These are phyloP conservation scores for Hylyphantes graminicola DNA, from an alignment of 1,140 invertebrate species.

Conservation along the genomic window DNA sequence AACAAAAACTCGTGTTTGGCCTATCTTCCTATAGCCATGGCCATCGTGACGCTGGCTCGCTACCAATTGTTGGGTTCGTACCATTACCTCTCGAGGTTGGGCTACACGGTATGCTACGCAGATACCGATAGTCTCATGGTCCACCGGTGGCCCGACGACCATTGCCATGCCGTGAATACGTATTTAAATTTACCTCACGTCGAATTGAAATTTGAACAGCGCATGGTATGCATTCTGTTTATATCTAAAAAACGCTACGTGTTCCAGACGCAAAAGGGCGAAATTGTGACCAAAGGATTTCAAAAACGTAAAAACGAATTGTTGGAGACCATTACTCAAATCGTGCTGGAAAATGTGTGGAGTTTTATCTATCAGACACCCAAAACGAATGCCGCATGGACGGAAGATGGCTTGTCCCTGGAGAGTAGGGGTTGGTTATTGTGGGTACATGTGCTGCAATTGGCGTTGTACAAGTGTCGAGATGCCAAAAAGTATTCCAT, in stretches of 20 bases:
- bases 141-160: not conserved
- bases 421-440: not conserved
- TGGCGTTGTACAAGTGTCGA: slow-evolving; percentile 12
- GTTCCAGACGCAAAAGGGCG: not conserved
- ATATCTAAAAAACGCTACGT: not conserved
- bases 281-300: slow-evolving; percentile 15
- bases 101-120: not conserved
- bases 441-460: slow-evolving; percentile 1
- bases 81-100: slow-evolving; percentile 1
- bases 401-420: not conserved
- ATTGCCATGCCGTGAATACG: not conserved
- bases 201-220: not conserved
- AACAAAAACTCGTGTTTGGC: slow-evolving; percentile 31
- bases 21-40: slow-evolving; percentile 7
- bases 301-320: not conserved
- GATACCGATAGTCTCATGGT: slow-evolving; percentile 27
- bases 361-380: too few relatives aligned
- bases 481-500: slow-evolving; percentile 26
- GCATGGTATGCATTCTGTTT: not conserved
- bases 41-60: slow-evolving; percentile 6
- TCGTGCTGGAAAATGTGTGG: not conserved
- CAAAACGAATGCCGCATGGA: not conserved
- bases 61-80: slow-evolving; percentile 31
- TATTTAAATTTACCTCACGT: not conserved
- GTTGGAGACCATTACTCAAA: not conserved